A percentile compares a stretch with the other conserved stretches of the same genome.
phyloP scores from a whole-genome alignment of 2,888 invertebrate species.

The Hydriomena furcata region DNA sequence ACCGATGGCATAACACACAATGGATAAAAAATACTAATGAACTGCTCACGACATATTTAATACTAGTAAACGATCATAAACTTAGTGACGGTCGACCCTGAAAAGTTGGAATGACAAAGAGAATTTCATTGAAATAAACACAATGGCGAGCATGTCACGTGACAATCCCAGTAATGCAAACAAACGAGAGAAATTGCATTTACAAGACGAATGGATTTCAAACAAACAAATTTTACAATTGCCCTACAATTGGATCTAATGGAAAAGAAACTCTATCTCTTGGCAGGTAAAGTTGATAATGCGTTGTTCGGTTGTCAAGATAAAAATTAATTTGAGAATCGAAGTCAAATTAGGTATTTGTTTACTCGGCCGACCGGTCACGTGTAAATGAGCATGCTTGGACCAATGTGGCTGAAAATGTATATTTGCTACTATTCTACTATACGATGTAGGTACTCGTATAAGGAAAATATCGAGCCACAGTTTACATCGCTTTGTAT shows the following conservation, averaged over 20 bases:
- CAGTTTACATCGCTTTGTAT: too few species aligned
- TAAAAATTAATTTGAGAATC: slow-evolving; percentile 10
- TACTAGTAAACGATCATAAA: too few species aligned
- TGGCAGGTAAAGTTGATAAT: not conserved
- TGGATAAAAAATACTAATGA: too few species aligned
- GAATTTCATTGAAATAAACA: not conserved
- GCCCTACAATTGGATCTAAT: not conserved
- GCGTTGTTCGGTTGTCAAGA: not conserved
- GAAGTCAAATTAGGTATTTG: slow-evolving; percentile 3
- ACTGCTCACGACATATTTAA: too few species aligned
- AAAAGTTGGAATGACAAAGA: not conserved
- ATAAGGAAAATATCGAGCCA: too few species aligned
- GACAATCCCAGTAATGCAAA: slow-evolving; percentile 30
- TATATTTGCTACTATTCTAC: not conserved
- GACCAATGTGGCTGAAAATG: slow-evolving; percentile 15
- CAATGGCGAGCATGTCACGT: not conserved
- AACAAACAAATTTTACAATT: slow-evolving; percentile 17
- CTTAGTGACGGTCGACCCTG: not conserved
- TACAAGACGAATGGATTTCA: slow-evolving; percentile 24
- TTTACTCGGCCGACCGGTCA: slow-evolving; percentile 13
- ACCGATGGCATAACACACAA: too few species aligned
- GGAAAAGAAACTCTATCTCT: slow-evolving; percentile 11
- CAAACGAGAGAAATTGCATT: slow-evolving; percentile 38
- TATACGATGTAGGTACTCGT: too few species aligned
- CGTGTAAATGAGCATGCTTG: slow-evolving; percentile 17